Evolutionary conservation across 2,797 vertebrate genomes (phyloP).

Genomic region (Myiotriccus ornatus): DNA sequence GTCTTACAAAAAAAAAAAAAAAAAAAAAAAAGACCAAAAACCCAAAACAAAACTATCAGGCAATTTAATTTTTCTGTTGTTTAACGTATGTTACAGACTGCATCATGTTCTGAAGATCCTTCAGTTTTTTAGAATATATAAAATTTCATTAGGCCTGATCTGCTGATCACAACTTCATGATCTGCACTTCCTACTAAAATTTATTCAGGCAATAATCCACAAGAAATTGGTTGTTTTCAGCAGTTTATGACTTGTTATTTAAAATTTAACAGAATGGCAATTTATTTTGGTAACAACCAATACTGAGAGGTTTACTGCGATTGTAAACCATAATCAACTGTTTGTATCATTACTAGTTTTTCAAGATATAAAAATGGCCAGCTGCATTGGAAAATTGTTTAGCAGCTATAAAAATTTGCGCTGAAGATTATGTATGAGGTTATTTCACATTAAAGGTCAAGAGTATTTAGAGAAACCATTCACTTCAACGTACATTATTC

Average conservation of each 20-base stretch:
- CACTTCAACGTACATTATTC: not conserved
- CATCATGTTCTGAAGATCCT: not conserved
- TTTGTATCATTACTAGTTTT: slow-evolving; percentile 74
- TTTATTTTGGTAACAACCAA: slow-evolving; percentile 80
- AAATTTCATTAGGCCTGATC: slow-evolving; percentile 58
- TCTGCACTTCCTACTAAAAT: slow-evolving; percentile 68
- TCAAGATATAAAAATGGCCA: slow-evolving; percentile 67
- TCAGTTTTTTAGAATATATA: not conserved
- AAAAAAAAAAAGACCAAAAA: not conserved
- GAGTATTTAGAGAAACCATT: not conserved
- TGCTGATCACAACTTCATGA: slow-evolving; percentile 63
- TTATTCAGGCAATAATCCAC: slow-evolving; percentile 76
- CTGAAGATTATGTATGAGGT: not conserved
- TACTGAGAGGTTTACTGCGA: slow-evolving; percentile 77
- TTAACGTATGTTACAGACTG: not conserved
- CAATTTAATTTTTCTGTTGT: not conserved
- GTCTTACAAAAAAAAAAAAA: not conserved
- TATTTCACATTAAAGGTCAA: slow-evolving; percentile 56
- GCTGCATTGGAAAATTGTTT: slow-evolving; percentile 58
- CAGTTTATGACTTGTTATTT: slow-evolving; percentile 81
- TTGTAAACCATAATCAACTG: slow-evolving; percentile 78
- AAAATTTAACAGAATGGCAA: slow-evolving; percentile 80
- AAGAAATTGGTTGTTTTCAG: slow-evolving; percentile 80
- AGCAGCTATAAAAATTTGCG: slow-evolving; percentile 46
- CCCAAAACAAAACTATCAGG: not conserved